Evolutionary conservation across 2,888 invertebrate genomes (phyloP).

Genomic region (Drosophila diplacantha): DNA sequence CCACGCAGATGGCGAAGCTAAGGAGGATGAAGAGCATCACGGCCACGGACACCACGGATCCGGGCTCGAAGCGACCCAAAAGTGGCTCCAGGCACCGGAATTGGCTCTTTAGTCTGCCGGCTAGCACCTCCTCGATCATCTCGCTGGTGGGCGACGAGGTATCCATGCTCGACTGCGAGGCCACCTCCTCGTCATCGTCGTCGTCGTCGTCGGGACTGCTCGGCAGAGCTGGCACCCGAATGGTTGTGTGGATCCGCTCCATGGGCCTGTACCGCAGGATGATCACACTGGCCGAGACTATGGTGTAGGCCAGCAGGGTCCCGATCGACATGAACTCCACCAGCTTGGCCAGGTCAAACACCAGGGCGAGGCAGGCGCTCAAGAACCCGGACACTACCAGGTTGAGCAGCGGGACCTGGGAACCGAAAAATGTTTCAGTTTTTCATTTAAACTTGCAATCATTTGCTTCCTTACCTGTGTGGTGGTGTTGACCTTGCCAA

Average conservation of each 20-base stretch:
- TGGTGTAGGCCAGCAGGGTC: conserved; percentile 91
- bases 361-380: conserved; percentile 87
- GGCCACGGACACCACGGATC: conserved; percentile 85
- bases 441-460: background rate
- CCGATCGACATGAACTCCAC: conserved; percentile 98
- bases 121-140: conserved; percentile 81
- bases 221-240: conserved; percentile 80
- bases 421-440: background rate
- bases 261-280: conserved; percentile 88
- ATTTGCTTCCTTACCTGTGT: conserved; percentile 76
- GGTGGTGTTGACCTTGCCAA: conserved; percentile 86
- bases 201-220: conserved; percentile 80
- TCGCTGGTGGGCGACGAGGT: conserved; percentile 79
- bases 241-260: conserved; percentile 76
- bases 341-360: conserved; percentile 92
- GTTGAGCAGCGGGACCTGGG: conserved; percentile 87
- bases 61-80: conserved; percentile 86
- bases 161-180: conserved; percentile 81
- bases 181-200: conserved; percentile 80
- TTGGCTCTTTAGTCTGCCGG: conserved; percentile 86
- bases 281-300: conserved; percentile 93
- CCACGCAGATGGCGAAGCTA: conserved; percentile 84
- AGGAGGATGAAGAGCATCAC: conserved; percentile 84
- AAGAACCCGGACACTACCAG: conserved; percentile 86
- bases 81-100: conserved; percentile 87